phyloP scores from a whole-genome alignment of 2,888 invertebrate genomes.

The Dicyrtomina minuta region DNA sequence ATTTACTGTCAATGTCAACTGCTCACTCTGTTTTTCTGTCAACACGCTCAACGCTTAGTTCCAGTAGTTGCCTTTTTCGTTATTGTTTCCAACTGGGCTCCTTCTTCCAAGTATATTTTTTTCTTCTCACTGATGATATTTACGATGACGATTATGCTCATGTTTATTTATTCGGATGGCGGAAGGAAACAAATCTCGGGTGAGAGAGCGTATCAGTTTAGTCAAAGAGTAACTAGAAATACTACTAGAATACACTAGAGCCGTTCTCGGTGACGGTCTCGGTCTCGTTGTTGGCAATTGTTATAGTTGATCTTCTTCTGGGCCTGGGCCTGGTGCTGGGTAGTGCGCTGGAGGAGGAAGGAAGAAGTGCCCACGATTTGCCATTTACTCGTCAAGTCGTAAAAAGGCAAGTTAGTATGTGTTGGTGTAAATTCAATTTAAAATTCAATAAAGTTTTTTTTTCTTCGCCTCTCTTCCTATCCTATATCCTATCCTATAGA shows the following conservation, averaged over 20 bases:
- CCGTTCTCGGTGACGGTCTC: background rate
- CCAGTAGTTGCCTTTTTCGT: no score
- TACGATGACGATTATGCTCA: no score
- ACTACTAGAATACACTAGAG: background rate
- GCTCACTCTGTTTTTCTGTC: no score
- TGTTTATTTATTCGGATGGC: no score
- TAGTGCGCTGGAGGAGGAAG: background rate
- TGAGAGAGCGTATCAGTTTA: no score
- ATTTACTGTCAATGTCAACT: no score
- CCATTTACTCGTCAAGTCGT: background rate
- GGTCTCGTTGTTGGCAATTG: background rate
- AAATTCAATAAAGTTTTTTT: slow-evolving; percentile 11
- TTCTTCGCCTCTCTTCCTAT: background rate
- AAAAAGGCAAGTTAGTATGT: background rate
- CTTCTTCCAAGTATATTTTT: no score
- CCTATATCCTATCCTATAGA: background rate
- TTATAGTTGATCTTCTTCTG: background rate
- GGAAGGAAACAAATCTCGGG: no score
- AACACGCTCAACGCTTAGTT: no score
- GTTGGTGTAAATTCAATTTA: slow-evolving; percentile 9
- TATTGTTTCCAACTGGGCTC: no score
- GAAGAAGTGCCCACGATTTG: background rate
- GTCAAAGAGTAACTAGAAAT: no score
- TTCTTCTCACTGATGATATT: no score
- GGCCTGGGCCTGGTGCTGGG: background rate